Evolutionary conservation across 2,888 invertebrate genomes (phyloP), one percentile per base, ranked within the genome.

Genomic region (Phania funesta): DNA sequence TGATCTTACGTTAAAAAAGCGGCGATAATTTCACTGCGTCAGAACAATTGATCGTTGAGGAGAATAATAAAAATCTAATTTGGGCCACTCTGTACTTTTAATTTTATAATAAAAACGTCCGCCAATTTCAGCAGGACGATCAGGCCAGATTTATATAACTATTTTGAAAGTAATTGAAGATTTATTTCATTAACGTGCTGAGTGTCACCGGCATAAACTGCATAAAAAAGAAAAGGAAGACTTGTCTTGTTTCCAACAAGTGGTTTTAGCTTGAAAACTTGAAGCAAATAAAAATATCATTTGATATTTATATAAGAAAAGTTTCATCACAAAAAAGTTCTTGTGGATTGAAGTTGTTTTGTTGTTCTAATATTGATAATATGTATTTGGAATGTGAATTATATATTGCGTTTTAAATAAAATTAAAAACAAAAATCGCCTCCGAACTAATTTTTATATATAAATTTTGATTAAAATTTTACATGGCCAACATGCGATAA

Each of bases 121-220:
- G n/a, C n/a, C n/a, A n/a, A n/a, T n/a, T n/a, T n/a, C n/a, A n/a
- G n/a, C n/a, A n/a, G n/a, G n/a, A n/a, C n/a, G n/a, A n/a, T n/a
- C n/a, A n/a, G 50, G 29, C 38, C 60, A 71, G 38, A 38, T 71
- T 29, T 71, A 60, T 26, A 41, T 60, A 32, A 73, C 44, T 52
- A 62, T 73, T 62, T 62, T 44, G 32, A n/a, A 60, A 52, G 41
- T 29, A 32, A 62, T 64, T 62, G 73, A 52, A 62, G 62, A 62
- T 73, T 73, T 73, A 62, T 52, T 54, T 48, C 58, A 71, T 56
- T 32, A n/a, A 22, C 41, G 41, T 29, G 22, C 56, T 38, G n/a
- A 60, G 48, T 1, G 38, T 18, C 48, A 18, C 38, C 35, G 24
- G 35, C 50, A 38, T n/a, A 52, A 62, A 1, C 41, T 22, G 22